These are phyloP conservation scores for Cherax destructor DNA, from an alignment of 1,140 invertebrate genomes.

Conservation along the genomic window DNA sequence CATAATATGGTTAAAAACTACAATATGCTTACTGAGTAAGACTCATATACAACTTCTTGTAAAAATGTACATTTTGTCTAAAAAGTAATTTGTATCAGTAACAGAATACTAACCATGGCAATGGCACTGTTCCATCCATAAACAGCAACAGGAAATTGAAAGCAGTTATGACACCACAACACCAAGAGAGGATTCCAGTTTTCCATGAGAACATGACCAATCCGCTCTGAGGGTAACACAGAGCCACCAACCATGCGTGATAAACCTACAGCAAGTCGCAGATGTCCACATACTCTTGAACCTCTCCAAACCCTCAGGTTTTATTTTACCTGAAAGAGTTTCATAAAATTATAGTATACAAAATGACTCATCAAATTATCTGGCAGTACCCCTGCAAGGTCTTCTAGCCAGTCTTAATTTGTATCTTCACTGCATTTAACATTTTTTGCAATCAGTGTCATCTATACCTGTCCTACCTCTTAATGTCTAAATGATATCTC, in stretches of 20 bases:
- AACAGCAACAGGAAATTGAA: constrained; percentile 99
- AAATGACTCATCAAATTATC: no score
- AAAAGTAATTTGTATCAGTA: neutral
- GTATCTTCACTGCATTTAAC: no score
- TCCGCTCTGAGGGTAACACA: constrained; percentile 94
- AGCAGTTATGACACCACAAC: constrained; percentile 97
- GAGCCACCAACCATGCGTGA: constrained; percentile 93
- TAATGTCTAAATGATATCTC: no score
- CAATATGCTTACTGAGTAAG: no score
- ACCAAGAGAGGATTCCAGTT: constrained; percentile 97
- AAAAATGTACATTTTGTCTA: no score
- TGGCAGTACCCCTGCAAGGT: no score
- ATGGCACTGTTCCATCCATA: constrained; percentile 99
- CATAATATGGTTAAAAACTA: no score
- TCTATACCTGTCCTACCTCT: no score
- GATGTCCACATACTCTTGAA: constrained; percentile 99
- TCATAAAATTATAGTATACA: no score
- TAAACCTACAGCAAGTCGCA: constrained; percentile 97
- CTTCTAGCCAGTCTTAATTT: no score
- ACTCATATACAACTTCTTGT: no score
- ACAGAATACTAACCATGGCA: constrained; percentile 84
- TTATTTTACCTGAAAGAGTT: constrained; percentile 84
- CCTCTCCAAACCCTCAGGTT: constrained; percentile 92
- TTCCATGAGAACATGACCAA: constrained; percentile 92
- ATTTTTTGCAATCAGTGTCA: no score